A percentile compares a stretch with the other conserved stretches of the same genome.
Evolutionary conservation across 2,797 vertebrate genomes (phyloP).

Genomic region (Eulemur mongoz): DNA sequence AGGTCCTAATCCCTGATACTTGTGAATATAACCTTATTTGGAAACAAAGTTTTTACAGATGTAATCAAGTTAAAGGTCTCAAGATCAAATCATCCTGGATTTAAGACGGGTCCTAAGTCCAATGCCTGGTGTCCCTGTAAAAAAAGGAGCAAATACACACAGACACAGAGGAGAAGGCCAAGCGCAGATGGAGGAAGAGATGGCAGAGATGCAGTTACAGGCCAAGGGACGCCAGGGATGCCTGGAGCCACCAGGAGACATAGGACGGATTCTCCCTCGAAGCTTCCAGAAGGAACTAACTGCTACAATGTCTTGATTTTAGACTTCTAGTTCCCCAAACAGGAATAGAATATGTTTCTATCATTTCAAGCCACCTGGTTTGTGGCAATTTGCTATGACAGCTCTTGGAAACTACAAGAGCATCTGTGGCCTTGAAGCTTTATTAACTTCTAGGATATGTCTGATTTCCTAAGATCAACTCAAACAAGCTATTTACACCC

Average conservation of each 20-base stretch:
- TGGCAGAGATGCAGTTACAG: rapidly evolving
- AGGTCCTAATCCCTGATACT: neutral
- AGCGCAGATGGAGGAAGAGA: neutral
- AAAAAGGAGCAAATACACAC: neutral
- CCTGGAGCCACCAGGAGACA: rapidly evolving
- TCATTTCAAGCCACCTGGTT: neutral
- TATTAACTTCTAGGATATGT: neutral
- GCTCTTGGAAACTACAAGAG: no score
- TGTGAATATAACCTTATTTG: neutral
- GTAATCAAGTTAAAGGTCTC: neutral
- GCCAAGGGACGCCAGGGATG: neutral
- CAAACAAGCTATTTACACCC: neutral
- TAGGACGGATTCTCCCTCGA: rapidly evolving
- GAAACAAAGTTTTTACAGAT: neutral
- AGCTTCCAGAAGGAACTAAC: neutral
- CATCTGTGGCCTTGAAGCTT: neutral
- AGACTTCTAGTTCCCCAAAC: neutral
- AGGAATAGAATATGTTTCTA: neutral
- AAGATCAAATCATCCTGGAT: neutral
- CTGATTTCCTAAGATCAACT: neutral
- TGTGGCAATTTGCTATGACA: neutral
- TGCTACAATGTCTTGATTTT: neutral
- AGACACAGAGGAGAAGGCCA: neutral
- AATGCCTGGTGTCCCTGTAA: neutral
- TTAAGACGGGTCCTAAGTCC: neutral